Base-by-base conservation (phyloP, 2,797 vertebrate genomes). In the Pipistrellus nathusii region DNA sequence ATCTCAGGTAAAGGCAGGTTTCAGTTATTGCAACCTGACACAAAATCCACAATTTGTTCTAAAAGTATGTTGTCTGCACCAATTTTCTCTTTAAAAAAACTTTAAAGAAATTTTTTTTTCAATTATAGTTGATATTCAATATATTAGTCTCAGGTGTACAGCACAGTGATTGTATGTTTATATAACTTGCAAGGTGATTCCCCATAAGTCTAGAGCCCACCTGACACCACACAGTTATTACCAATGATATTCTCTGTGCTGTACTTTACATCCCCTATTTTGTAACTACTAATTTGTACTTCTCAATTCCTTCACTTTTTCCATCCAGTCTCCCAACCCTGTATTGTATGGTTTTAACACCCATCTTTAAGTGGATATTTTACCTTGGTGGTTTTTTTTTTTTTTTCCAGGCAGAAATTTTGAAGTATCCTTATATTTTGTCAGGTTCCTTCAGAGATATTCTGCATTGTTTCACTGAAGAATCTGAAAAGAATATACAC, bases 11-110 rank as follows among this genome's bases (percentile, higher is more conserved):
- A 82, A 88, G 55, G 69, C 8, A 59, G 21, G 64, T 81, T 90
- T 81, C 30, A 93, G 32, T 62, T 95, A 46, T 68, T 87, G n/a
- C 14, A 72, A 68, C 41, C 57, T 95, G 71, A 84, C 18, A 94
- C 8, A 66, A 32, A 96, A 92, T 90, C 3, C 1, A 81, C 85
- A 59, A 25, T 81, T 93, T 96, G 10, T 91, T 95, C 80, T 93
- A 76, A 78, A 90, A 93, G 13, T 21, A 85, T 95, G 41, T 85
- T 94, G 66, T 75, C 68, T 90, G n/a, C 41, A 85, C n/a, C 80
- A 10, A 84, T 93, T 95, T 92, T 91, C 69, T 91, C 75, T 62
- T 87, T 78, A 75, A 46, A 64, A 21, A 23, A 30, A 30, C 27
- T 48, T 59, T 25, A 62, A 77, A 32, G 2, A 14, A 41, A 7